Base-by-base conservation (phyloP, 2,113 vertebrate genomes). In the Scomber scombrus region DNA sequence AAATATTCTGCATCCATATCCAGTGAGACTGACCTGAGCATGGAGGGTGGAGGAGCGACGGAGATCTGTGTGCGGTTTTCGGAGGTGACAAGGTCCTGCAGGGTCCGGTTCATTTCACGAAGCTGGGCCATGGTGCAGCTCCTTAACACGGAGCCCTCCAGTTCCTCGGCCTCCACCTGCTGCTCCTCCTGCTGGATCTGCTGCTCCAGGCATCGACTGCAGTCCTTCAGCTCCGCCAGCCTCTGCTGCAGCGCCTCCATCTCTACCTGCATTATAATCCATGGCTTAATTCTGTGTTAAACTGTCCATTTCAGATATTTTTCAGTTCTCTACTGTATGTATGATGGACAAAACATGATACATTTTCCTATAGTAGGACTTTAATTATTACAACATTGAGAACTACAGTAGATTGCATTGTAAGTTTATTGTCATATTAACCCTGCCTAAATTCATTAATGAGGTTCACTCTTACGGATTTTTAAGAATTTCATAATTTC, bases 101-200 rank as follows among this genome's bases (percentile, higher is more conserved):
- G 76, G 50, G 92, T 95, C 55, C 90, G 88, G 82, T 82, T 90
- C 82, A 97, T 86, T 82, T 96, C 93, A 14, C 88, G 86, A 40
- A 98, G 93, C 75, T 97, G 96, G n/a, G 71, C 75, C 6, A 80
- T 46, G 60, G 93, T 91, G 80, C 95, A 11, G 82, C 89, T 93
- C 82, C 94, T 75, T 78, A 96, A 85, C 34, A 94, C 54, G 0
- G 83, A 68, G 47, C 94, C 84, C 81, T 96, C 95, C 43, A 93
- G 92, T 78, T 95, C 95, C 78, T 94, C 91, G 4, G 88, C 86
- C 56, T 93, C 94, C 84, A 91, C 88, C 18, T 90, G 84, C 15
- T 60, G 85, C 75, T 91, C 93, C 85, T 96, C 94, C 57, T 91
- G 94, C 61, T 94, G 94, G 77, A 96, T 94, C 87, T 95, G 95